Base-by-base conservation (phyloP, 1,140 invertebrate species). In the Bombus consobrinus region DNA sequence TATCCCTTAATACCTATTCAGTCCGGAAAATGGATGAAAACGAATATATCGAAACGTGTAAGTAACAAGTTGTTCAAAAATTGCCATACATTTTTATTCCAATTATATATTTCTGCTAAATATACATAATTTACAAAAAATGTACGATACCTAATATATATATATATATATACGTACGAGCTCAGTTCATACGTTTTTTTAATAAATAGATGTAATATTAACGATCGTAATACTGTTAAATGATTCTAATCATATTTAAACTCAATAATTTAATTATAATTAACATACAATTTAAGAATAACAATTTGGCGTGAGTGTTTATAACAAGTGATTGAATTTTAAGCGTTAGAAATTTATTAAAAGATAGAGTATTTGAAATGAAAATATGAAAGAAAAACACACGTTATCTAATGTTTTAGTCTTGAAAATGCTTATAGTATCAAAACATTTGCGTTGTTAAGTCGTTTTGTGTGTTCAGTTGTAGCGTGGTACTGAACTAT, bases 41-140 rank as follows among this genome's bases (percentile, higher is more conserved):
- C 3, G 37, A 64, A 22, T n/a, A 64, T 9, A 8, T 1, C 22
- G 12, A 43, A 15, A 47, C 2, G 25, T 18, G 28, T 72, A 85
- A 43, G n/a, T 78, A 79, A 41, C 2, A 3, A 69, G 10, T 41
- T 12, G 39, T 37, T 81, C 5, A 53, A 13, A 53, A 37, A 34
- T 39, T 15, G 34, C 28, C 62, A 28, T 9, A 53, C 9, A 28
- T 32, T 73, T 66, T 57, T 73, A 62, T 82, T 53, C 18, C 18
- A 53, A 81, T 59, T 80, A 79, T 64, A n/a, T 3, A 32, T 72
- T 81, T 53, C 41, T 53, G 4, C 25, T 75, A 47, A n/a, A 83
- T 75, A 84, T 78, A 68, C 59, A 85, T 32, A 88, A 72, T 76
- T 88, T 74, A 75, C 79, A 87, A 76, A 82, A 75, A 34, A 66